Conservation (phyloP, 2,888 invertebrate species). For the Cryptocephalus primarius region DNA sequence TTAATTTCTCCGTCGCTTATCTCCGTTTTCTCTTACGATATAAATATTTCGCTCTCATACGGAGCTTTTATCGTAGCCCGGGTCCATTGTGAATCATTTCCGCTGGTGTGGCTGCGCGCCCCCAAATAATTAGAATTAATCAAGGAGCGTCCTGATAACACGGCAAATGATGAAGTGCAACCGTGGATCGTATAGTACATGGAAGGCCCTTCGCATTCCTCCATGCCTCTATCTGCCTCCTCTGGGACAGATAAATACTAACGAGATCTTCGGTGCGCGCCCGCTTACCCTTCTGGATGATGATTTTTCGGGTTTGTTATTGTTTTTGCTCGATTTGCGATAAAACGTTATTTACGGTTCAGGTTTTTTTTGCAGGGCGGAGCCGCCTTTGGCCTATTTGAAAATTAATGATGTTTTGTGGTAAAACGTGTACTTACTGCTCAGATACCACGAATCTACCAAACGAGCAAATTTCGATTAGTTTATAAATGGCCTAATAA, state of each 20-base stretch:
- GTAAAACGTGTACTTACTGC: no score
- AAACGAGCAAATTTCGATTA: no score
- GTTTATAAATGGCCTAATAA: no score
- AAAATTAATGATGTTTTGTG: no score
- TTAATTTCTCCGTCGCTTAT: not conserved
- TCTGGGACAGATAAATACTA: conserved; percentile 38
- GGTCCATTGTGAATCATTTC: not conserved
- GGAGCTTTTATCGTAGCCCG: not conserved
- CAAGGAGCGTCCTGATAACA: conserved; percentile 33
- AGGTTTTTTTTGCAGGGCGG: no score
- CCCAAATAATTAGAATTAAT: conserved; percentile 37
- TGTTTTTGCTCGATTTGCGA: not conserved
- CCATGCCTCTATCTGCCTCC: conserved; percentile 16
- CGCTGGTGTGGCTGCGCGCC: conserved; percentile 6
- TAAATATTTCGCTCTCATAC: not conserved
- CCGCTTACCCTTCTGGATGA: conserved; percentile 1
- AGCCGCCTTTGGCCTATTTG: no score
- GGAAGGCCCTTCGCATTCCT: not conserved
- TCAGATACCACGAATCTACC: no score
- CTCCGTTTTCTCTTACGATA: not conserved
- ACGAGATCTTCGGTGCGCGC: conserved; percentile 28
- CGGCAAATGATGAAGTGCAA: conserved; percentile 33
- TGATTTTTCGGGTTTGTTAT: not conserved
- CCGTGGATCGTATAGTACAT: not conserved
- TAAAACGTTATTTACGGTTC: not conserved